Evolutionary conservation across 2,888 invertebrate genomes (phyloP), one percentile per base, ranked within the genome.

Genomic region (Euplagia quadripunctaria): DNA sequence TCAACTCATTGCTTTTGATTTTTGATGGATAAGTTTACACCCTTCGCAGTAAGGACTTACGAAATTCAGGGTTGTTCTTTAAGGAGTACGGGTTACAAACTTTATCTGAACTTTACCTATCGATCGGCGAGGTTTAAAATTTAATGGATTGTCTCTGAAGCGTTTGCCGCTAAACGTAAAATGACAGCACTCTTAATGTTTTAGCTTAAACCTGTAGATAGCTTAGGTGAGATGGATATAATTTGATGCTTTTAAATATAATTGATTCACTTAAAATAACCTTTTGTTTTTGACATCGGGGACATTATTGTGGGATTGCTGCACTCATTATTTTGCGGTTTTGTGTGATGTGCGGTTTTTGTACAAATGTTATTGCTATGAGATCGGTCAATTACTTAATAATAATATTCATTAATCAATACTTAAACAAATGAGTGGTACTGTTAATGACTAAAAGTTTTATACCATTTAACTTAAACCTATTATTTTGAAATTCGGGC

Each of bases 281-380:
- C 2, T 4, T 11, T 63, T 66, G 20, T 20, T 16, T 46, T 7
- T 1, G n/a, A 9, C 3, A 31, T 20, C 14, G 0, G 79, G 79
- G 77, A 80, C 83, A 83, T 85, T 84, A 85, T 86, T 83, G 80
- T 8, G 49, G 49, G 20, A 20, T 61, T 61, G 7, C 8, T 46
- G 43, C 5, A 61, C 46, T 49, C 49, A 43, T 68, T 46, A 46
- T 46, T 46, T 49, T 20, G 58, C 9, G 58, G 68, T 68, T 68
- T 46, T 55, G 9, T 55, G 20, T 8, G 4, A 55, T 20, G n/a
- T 46, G 43, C 43, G 43, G 43, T 9, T 8, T 9, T n/a, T 46
- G 43, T 43, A 43, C 17, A 58, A 68, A 58, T 43, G 43, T 43
- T 68, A 42, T 58, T 5, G 17, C 43, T 17, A 52, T 52, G 17